Evolutionary conservation across 1,140 invertebrate species (phyloP).

Genomic region (Drosophila lowei): DNA sequence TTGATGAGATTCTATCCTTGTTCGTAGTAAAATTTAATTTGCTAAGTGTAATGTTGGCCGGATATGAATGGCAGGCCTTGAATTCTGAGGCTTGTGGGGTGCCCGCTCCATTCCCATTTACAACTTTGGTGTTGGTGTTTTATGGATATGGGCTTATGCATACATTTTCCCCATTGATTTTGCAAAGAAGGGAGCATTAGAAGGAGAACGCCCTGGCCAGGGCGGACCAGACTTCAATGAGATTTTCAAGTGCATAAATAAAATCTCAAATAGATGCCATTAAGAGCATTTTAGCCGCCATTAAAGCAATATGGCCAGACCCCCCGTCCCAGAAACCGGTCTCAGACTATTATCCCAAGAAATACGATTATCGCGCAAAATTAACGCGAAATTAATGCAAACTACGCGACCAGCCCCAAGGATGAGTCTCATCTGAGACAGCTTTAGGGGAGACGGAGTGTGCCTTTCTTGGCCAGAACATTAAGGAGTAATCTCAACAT

Average conservation of each 20-base stretch:
- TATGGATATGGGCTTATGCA: conserved; percentile 7
- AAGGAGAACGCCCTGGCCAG: no score
- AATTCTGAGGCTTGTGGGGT: no score
- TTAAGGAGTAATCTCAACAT: conserved; percentile 64
- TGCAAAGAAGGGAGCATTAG: not conserved
- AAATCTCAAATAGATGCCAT: conserved; percentile 80
- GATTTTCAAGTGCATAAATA: conserved; percentile 79
- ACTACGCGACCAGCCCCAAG: conserved; percentile 54
- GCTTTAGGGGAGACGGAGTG: not conserved
- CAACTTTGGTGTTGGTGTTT: no score
- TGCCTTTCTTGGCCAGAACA: conserved; percentile 19
- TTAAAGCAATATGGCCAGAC: conserved; percentile 75
- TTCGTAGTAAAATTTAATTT: no score
- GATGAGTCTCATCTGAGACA: conserved; percentile 3
- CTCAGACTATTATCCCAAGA: conserved; percentile 51
- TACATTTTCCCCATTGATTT: conserved; percentile 23
- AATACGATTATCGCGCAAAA: conserved; percentile 78
- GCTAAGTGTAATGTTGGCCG: no score
- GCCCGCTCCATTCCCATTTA: no score
- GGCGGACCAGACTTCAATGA: conserved; percentile 41
- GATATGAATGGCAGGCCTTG: no score
- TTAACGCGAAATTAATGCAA: conserved; percentile 80
- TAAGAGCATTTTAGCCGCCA: conserved; percentile 73
- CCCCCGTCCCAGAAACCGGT: conserved; percentile 3
- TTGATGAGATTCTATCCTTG: no score